These are phyloP conservation scores for Hypotaenidia philippensis DNA, from an alignment of 2,797 vertebrate genomes.

Conservation along the genomic window DNA sequence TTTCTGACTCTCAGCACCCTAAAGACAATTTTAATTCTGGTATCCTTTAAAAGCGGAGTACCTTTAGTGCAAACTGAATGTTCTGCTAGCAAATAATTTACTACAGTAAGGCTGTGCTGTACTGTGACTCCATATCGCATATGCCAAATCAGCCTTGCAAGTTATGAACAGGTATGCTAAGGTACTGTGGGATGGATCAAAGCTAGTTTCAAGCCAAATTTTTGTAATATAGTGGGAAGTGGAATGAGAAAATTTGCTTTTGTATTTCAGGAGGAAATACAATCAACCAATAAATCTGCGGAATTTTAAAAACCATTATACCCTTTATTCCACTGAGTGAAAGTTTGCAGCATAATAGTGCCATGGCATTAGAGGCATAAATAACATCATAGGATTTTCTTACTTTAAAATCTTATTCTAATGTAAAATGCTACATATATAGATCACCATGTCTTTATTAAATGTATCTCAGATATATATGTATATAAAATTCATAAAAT, in stretches of 20 bases:
- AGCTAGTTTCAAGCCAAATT: background rate
- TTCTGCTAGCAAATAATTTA: background rate
- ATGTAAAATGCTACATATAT: background rate
- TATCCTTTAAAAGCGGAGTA: background rate
- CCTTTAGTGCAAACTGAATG: background rate
- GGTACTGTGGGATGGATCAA: background rate
- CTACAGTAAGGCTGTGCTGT: background rate
- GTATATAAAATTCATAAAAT: background rate
- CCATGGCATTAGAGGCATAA: background rate
- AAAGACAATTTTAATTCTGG: background rate
- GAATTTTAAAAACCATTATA: background rate
- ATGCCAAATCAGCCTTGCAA: background rate
- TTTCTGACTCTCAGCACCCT: background rate
- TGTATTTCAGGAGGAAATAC: background rate
- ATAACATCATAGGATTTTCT: background rate
- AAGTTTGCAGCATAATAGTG: background rate
- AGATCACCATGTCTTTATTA: background rate
- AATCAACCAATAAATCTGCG: background rate
- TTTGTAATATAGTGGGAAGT: background rate
- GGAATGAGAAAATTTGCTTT: background rate
- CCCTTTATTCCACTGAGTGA: background rate
- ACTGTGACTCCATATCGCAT: background rate
- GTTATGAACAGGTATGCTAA: background rate
- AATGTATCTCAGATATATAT: background rate
- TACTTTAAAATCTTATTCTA: background rate